These are phyloP conservation scores for Alethe diademata DNA, from an alignment of 2,113 vertebrate species.

Conservation along the genomic window DNA sequence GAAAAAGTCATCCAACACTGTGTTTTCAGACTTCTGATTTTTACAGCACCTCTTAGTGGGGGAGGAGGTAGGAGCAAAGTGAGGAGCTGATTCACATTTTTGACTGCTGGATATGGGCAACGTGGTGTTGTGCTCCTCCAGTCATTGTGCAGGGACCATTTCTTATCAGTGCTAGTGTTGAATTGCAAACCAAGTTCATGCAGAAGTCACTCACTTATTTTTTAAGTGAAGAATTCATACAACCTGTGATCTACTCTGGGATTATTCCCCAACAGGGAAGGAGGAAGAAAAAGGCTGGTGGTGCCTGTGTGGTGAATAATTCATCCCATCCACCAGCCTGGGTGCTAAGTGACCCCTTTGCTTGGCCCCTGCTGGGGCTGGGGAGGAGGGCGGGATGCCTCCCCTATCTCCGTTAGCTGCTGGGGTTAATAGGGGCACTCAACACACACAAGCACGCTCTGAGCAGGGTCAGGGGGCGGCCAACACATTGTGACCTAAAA, in stretches of 20 bases:
- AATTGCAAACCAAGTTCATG: slow-evolving; percentile 48
- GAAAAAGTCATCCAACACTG: not conserved
- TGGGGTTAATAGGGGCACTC: slow-evolving; percentile 53
- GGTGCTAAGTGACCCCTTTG: slow-evolving; percentile 9
- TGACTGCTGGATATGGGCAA: not conserved
- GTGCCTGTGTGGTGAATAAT: slow-evolving; percentile 42
- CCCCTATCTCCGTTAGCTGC: not conserved
- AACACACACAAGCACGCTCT: slow-evolving; percentile 7
- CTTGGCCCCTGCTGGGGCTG: not conserved
- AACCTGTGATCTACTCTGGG: not conserved
- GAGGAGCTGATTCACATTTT: not conserved
- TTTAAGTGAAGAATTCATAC: not conserved
- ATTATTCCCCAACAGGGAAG: not conserved
- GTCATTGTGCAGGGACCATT: not conserved
- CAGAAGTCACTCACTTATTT: slow-evolving; percentile 8
- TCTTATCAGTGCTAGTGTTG: not conserved
- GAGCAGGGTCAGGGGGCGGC: slow-evolving; percentile 40
- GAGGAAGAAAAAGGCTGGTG: not conserved
- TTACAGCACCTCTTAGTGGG: not conserved
- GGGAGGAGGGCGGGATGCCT: not conserved
- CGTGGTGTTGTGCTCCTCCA: not conserved
- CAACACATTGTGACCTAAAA: slow-evolving; percentile 53
- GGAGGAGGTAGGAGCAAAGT: not conserved
- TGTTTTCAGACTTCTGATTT: not conserved
- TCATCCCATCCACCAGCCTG: not conserved